Percentiles rank a stretch among this genome's conserved stretches.
These are phyloP conservation scores for Tyrannus savana DNA, from an alignment of 2,113 vertebrate genomes.

Conservation along the genomic window DNA sequence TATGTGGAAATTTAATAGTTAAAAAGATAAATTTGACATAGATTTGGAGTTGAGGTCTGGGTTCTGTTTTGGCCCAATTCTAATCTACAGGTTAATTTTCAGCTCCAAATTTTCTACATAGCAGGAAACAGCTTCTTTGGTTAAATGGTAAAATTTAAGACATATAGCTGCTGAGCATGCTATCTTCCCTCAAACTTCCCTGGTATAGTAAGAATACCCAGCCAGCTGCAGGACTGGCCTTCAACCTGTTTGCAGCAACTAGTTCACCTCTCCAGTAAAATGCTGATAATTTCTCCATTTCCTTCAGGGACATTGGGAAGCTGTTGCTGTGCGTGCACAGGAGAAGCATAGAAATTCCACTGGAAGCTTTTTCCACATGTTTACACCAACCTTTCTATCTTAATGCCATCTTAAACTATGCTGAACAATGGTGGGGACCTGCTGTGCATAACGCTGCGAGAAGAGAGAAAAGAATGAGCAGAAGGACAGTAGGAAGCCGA, in stretches of 20 bases:
- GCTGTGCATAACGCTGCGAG: conserved; percentile 39
- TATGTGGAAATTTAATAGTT: not conserved
- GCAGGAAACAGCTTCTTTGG: not conserved
- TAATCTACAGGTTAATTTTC: not conserved
- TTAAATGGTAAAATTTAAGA: not conserved
- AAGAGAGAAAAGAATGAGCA: conserved; percentile 56
- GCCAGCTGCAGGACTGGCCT: not conserved
- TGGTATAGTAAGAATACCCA: not conserved
- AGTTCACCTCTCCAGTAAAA: not conserved
- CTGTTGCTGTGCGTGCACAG: not conserved
- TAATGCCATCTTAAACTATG: conserved; percentile 61
- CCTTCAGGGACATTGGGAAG: not conserved
- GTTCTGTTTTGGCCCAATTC: not conserved
- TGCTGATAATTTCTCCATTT: not conserved
- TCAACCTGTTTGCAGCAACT: not conserved
- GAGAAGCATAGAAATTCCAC: conserved; percentile 38
- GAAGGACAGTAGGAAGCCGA: conserved; percentile 68
- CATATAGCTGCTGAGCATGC: not conserved
- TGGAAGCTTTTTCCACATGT: conserved; percentile 47
- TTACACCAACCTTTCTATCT: conserved; percentile 42
- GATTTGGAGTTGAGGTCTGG: not conserved
- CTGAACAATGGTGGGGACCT: conserved; percentile 43
- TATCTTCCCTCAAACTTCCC: not conserved
- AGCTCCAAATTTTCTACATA: not conserved
- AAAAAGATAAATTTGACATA: not conserved